phyloP scores from a whole-genome alignment of 2,113 vertebrate genomes.

The western clawed frog (Xenopus tropicalis) region UCB_Xtro_10.0 CM004444.2:142867501-142868000 shows the following conservation, averaged over 20 bases:
- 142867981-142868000: conserved; percentile 80
- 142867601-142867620: conserved; percentile 77
- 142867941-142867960: conserved; percentile 66
- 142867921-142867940: conserved; percentile 66
- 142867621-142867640: conserved; percentile 54
- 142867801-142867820: conserved; percentile 62
- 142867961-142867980: conserved; percentile 83
- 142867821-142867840: conserved; percentile 56
- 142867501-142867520: conserved; percentile 78
- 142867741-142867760: conserved; percentile 55
- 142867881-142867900: conserved; percentile 63
- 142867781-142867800: conserved; percentile 75
- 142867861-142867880: conserved; percentile 62
- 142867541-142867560: conserved; percentile 80
- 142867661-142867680: conserved; percentile 47
- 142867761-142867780: conserved; percentile 66
- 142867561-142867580: conserved; percentile 82
- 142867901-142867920: conserved; percentile 76
- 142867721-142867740: conserved; percentile 77
- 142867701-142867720: conserved; percentile 66
- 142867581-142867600: conserved; percentile 75
- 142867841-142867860: conserved; percentile 72
- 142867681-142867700: conserved; percentile 38
- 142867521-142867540: conserved; percentile 84
- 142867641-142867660: conserved; percentile 57